Conservation (phyloP, 1,140 invertebrate species). For the Macrocentrus cingulum region DNA sequence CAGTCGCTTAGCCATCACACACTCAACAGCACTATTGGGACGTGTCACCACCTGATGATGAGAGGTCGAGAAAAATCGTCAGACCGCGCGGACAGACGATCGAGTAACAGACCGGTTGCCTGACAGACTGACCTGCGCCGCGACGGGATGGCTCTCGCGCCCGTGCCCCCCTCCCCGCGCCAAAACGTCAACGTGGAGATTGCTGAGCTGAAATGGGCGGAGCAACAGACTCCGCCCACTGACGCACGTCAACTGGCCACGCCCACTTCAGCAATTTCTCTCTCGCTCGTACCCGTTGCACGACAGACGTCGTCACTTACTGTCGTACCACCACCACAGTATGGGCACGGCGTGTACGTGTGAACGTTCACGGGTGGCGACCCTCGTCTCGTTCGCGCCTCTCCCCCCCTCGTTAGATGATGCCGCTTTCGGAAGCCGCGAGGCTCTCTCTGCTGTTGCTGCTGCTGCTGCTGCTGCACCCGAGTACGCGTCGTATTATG, state of each 20-base stretch:
- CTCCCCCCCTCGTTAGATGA: conserved; percentile 20
- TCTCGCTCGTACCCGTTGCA: too few species aligned
- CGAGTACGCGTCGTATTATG: conserved; percentile 34
- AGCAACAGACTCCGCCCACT: conserved; percentile 6
- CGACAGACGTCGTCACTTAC: conserved; percentile 6
- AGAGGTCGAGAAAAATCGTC: conserved; percentile 37
- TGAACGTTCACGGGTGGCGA: conserved; percentile 34
- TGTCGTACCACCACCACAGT: conserved; percentile 17
- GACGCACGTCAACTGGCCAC: too few species aligned
- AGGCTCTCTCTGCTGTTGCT: too few species aligned
- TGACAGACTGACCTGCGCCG: conserved; percentile 59
- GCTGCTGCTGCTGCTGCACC: background rate
- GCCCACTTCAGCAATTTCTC: conserved; percentile 1
- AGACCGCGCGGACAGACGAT: conserved; percentile 40
- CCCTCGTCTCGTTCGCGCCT: conserved; percentile 28
- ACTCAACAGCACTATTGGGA: too few species aligned
- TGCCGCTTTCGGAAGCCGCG: conserved; percentile 14
- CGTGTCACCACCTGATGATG: too few species aligned
- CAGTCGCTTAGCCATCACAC: too few species aligned
- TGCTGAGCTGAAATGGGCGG: conserved; percentile 1
- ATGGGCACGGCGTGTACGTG: conserved; percentile 32
- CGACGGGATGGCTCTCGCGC: conserved; percentile 52
- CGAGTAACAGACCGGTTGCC: conserved; percentile 56
- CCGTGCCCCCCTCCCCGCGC: conserved; percentile 35
- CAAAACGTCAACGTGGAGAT: conserved; percentile 38